phyloP scores from a whole-genome alignment of 2,797 vertebrate species.

The Scolopax bukidnonensis region DNA sequence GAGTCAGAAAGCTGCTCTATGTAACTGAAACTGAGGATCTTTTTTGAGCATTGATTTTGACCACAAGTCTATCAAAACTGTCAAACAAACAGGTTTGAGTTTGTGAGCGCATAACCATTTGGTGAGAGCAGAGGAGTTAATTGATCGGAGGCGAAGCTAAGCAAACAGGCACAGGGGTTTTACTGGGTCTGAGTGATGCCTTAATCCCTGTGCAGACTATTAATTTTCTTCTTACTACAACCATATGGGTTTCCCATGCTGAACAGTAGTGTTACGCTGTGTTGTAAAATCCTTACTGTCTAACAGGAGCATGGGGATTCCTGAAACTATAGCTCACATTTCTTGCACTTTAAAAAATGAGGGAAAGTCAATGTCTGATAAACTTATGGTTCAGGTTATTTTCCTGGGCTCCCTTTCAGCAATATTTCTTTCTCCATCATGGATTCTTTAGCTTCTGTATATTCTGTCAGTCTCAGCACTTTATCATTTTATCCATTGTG shows the following conservation, averaged over 20 bases:
- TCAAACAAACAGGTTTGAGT: background rate
- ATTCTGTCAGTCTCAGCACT: background rate
- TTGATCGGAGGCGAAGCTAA: background rate
- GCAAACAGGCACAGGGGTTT: background rate
- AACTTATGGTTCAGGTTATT: background rate
- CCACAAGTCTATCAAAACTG: background rate
- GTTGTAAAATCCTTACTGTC: background rate
- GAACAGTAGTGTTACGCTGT: background rate
- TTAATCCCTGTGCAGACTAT: background rate
- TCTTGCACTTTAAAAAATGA: background rate
- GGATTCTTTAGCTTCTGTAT: background rate
- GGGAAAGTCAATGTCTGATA: background rate
- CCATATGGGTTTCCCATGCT: background rate
- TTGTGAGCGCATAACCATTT: background rate
- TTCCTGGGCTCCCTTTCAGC: background rate
- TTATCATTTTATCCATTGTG: background rate
- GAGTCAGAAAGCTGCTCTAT: background rate
- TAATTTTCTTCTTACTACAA: background rate
- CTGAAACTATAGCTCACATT: background rate
- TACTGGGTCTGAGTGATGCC: background rate
- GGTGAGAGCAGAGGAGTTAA: background rate
- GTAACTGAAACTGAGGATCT: background rate
- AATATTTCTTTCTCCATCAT: background rate
- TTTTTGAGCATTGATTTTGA: background rate
- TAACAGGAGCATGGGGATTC: background rate